phyloP scores from a whole-genome alignment of 2,113 vertebrate species.

The Muntiacus muntjak region DNA sequence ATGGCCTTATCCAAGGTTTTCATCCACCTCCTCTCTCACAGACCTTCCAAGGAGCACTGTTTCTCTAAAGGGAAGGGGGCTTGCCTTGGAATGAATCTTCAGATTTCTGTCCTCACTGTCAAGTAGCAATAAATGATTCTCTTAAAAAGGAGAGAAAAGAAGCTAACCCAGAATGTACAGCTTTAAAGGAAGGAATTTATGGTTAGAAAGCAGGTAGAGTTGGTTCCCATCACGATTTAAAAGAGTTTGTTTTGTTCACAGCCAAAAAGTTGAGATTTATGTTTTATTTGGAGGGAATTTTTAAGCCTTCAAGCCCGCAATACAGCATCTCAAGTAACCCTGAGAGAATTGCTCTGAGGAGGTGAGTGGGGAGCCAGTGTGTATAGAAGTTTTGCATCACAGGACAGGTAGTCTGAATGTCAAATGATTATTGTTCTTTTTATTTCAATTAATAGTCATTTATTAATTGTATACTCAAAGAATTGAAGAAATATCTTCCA shows the following conservation, averaged over 20 bases:
- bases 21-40: not conserved
- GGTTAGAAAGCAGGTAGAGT: not conserved
- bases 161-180: not conserved
- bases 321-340: not conserved
- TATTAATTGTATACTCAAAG: not conserved
- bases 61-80: not conserved
- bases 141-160: not conserved
- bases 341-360: not conserved
- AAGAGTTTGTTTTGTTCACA: not conserved
- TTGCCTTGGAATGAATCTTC: not conserved
- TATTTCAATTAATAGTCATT: not conserved
- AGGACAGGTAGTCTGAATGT: not conserved
- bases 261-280: not conserved
- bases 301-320: not conserved
- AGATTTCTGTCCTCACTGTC: not conserved
- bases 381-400: not conserved
- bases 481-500: not conserved
- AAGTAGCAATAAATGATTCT: not conserved
- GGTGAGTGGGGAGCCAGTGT: not conserved
- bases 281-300: not conserved
- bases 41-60: not conserved
- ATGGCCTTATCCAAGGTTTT: not conserved
- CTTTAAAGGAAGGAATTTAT: not conserved
- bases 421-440: not conserved
- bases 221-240: not conserved